These are phyloP conservation scores for Eubucco bourcierii DNA, from an alignment of 2,113 vertebrate species.

Conservation along the genomic window DNA sequence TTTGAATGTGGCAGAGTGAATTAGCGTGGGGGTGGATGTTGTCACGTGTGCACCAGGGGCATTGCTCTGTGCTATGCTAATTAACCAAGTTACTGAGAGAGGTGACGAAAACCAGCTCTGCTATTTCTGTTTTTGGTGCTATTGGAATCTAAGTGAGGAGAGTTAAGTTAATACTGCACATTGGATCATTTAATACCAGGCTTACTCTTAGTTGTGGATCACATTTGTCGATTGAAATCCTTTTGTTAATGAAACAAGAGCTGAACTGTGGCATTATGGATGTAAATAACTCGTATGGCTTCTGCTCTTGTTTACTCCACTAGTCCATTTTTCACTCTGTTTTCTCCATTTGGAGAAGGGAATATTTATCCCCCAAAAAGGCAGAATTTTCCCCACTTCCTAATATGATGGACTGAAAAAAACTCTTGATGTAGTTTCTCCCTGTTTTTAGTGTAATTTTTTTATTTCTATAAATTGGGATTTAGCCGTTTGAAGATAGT, in stretches of 20 bases:
- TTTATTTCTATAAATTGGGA: not conserved
- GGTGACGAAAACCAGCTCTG: slow-evolving; percentile 27
- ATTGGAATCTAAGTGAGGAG: slow-evolving; percentile 25
- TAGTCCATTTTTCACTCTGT: not conserved
- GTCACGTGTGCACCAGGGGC: slow-evolving; percentile 42
- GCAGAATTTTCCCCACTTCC: not conserved
- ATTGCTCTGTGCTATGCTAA: slow-evolving; percentile 6
- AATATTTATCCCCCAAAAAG: not conserved
- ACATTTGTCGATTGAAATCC: not conserved
- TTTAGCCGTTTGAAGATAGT: not conserved
- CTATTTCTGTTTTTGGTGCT: slow-evolving; percentile 14
- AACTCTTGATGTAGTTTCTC: not conserved
- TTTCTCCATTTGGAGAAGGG: not conserved
- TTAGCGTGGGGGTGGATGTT: slow-evolving; percentile 22
- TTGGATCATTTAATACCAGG: slow-evolving; percentile 9
- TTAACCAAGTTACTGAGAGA: slow-evolving; percentile 59
- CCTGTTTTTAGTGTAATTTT: not conserved
- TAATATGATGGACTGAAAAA: not conserved
- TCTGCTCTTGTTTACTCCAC: not conserved
- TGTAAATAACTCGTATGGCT: not conserved
- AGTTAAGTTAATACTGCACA: not conserved
- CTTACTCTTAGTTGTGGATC: not conserved
- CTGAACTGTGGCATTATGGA: not conserved
- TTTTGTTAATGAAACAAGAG: not conserved
- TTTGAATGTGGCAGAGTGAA: slow-evolving; percentile 29